Evolutionary conservation across 2,113 vertebrate species (phyloP).

Genomic region (Callipepla squamata): DNA sequence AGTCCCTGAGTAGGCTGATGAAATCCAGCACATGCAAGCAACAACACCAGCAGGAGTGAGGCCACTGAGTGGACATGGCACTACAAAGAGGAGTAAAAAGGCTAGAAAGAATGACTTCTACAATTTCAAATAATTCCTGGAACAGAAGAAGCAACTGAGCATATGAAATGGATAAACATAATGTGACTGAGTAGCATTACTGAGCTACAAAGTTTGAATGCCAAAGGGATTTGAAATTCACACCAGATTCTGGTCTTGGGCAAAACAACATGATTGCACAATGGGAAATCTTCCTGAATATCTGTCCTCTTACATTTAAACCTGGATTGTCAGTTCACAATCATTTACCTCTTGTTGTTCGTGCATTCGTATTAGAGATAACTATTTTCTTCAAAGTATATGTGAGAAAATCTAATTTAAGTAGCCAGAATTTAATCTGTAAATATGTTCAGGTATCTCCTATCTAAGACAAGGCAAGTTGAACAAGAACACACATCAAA

Average conservation of each 20-base stretch:
- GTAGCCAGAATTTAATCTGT: background rate
- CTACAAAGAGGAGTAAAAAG: background rate
- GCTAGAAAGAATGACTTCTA: background rate
- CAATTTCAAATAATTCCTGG: background rate
- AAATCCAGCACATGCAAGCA: fast-evolving
- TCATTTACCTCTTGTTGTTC: background rate
- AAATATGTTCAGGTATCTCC: background rate
- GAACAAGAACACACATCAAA: background rate
- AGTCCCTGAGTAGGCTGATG: background rate
- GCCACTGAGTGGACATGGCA: fast-evolving
- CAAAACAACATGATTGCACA: background rate
- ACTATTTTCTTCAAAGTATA: background rate
- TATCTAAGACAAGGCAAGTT: background rate
- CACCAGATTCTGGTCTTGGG: background rate
- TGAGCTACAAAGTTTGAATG: background rate
- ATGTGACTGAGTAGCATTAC: background rate
- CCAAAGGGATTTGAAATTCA: background rate
- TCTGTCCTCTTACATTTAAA: background rate
- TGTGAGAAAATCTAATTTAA: background rate
- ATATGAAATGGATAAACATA: background rate
- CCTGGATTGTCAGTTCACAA: background rate
- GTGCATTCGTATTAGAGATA: background rate
- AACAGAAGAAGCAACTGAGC: background rate
- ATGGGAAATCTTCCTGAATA: background rate
- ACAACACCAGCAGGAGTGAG: fast-evolving